Conservation (phyloP, 1,140 invertebrate genomes). For the Dreissena rostriformis region DNA sequence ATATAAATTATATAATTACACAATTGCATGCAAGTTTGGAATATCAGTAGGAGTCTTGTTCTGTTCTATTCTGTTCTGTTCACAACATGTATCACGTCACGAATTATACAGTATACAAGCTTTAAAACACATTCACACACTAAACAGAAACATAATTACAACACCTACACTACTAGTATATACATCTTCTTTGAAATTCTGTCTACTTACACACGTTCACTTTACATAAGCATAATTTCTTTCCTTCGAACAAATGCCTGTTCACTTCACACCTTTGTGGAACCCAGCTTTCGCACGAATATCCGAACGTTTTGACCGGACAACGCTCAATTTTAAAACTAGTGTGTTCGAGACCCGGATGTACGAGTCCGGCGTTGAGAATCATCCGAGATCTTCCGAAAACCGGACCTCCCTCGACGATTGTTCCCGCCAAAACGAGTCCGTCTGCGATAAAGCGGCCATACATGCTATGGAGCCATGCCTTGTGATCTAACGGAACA, state of each 20-base stretch:
- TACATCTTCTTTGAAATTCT: too few species aligned
- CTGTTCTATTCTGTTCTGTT: too few species aligned
- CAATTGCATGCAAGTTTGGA: too few species aligned
- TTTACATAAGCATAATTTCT: conserved; percentile 36
- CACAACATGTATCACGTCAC: too few species aligned
- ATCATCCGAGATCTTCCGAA: conserved; percentile 31
- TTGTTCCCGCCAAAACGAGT: conserved; percentile 37
- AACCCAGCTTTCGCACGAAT: conserved; percentile 26
- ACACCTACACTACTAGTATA: too few species aligned
- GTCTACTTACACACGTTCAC: conserved; percentile 33
- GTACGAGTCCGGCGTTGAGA: conserved; percentile 25
- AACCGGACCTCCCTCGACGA: conserved; percentile 44
- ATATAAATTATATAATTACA: too few species aligned
- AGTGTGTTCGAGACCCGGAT: conserved; percentile 14
- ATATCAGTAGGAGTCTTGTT: too few species aligned
- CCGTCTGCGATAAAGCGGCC: conserved; percentile 23
- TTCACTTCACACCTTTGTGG: conserved; percentile 23
- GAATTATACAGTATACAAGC: too few species aligned
- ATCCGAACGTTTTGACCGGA: conserved; percentile 22
- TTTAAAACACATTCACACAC: too few species aligned
- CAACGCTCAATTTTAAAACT: conserved; percentile 22
- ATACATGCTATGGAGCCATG: conserved; percentile 9
- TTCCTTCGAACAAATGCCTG: conserved; percentile 13
- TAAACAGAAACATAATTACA: too few species aligned
- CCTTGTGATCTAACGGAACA: too few species aligned